Evolutionary conservation across 2,888 invertebrate species (phyloP).

Genomic region (Alentia gelatinosa): DNA sequence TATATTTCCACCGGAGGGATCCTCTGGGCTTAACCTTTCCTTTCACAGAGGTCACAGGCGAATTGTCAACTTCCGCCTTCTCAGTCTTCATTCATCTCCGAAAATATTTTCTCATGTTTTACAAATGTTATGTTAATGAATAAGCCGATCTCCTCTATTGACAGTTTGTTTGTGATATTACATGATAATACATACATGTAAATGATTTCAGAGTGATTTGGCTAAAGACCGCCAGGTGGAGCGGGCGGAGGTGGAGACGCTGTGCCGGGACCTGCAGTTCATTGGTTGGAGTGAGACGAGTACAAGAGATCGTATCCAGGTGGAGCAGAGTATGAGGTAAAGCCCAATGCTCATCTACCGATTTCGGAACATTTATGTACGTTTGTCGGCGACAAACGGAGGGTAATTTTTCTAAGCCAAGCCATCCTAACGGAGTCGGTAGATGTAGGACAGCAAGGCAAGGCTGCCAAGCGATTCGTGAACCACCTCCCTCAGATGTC

Average conservation of each 20-base stretch:
- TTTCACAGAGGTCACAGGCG: too few relatives aligned
- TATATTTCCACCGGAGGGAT: too few relatives aligned
- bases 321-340: conserved; percentile 36
- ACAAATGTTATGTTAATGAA: too few relatives aligned
- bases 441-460: not conserved
- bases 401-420: not conserved
- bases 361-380: not conserved
- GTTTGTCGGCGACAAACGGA: not conserved
- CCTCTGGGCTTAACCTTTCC: too few relatives aligned
- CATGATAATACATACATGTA: too few relatives aligned
- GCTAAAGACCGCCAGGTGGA: not conserved
- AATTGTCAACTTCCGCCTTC: too few relatives aligned
- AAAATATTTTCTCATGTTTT: too few relatives aligned
- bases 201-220: conserved; percentile 26
- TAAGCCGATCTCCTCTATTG: too few relatives aligned
- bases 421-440: not conserved
- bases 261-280: conserved; percentile 26
- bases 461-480: not conserved
- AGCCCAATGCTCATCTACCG: not conserved
- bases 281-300: conserved; percentile 33
- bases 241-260: not conserved
- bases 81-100: too few relatives aligned
- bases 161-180: too few relatives aligned
- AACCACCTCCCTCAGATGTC: not conserved
- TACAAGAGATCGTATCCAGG: not conserved